Evolutionary conservation across 1,140 invertebrate genomes (phyloP), one percentile per base, ranked within the genome.

Genomic region (Trachymyrmex cornetzi): DNA sequence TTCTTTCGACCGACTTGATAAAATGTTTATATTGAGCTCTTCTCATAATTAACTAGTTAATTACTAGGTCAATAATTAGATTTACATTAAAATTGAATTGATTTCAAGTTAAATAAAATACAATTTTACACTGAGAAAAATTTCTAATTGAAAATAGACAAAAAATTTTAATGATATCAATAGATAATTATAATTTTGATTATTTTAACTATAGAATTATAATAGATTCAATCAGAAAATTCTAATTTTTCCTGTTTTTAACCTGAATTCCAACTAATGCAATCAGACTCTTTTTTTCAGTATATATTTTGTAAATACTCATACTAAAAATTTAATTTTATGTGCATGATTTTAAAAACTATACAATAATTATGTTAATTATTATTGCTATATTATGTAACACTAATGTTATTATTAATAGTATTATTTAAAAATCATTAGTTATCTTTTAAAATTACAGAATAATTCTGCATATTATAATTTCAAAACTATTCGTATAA

Each of bases 11-110:
- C 14, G 3, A 0, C 5, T 48, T 34, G 11, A 34, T n/a, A 22
- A 48, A 59, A 3, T 30, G 11, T 61, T 19, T 81, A 16, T n/a
- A 50, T 11, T 2, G 0, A 22, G 14, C 19, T 38, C 2, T 38
- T 27, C 38, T 71, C 22, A 19, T 55, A 81, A 81, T 81, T 53
- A 74, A 74, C 9, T 19, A 66, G n/a, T 38, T 38, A 50, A 22
- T 24, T 16, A 67, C 69, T 24, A 24, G 12, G 16, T 50, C 14
- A 16, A 50, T 50, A 50, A 50, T 48, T 12, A 48, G 12, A 0
- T 48, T 48, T 14, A 50, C 14, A 16, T 50, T 50, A 50, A 50
- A 50, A 16, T 50, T 16, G 48, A 50, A 50, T 50, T 48, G 12
- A 48, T 11, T 48, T 50, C 48, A 50, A 50, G 11, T 55, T 38